phyloP scores from a whole-genome alignment of 2,888 invertebrate genomes.

The Tromatobia lineatoria region DNA sequence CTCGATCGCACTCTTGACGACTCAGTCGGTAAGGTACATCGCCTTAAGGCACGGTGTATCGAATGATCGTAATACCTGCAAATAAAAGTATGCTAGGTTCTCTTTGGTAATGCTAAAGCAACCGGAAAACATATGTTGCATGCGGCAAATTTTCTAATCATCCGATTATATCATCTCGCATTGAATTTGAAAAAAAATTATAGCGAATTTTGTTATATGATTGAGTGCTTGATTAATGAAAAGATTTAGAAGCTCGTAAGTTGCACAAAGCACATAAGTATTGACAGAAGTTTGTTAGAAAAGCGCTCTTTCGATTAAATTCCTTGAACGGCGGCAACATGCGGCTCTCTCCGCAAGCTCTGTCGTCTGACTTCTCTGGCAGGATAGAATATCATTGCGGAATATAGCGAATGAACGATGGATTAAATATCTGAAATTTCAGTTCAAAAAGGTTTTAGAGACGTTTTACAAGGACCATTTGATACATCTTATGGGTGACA shows the following conservation, averaged over 20 bases:
- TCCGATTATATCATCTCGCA: neutral
- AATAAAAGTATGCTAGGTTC: neutral
- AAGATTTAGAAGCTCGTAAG: neutral
- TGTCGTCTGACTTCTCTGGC: constrained; percentile 22
- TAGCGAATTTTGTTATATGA: too few relatives aligned
- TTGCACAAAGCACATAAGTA: neutral
- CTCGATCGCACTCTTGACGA: too few relatives aligned
- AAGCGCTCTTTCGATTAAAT: neutral
- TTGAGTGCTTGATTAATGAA: neutral
- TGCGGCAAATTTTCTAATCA: neutral
- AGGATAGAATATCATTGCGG: constrained; percentile 34
- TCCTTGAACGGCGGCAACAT: constrained; percentile 31
- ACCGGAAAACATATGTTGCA: neutral
- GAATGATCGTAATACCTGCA: neutral
- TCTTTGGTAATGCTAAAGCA: neutral
- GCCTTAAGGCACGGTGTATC: neutral
- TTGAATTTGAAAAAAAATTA: neutral
- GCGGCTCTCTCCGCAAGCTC: constrained; percentile 45
- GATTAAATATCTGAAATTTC: constrained; percentile 10
- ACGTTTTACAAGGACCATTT: constrained; percentile 67
- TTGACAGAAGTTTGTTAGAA: neutral
- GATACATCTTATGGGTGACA: constrained; percentile 65
- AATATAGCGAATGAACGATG: constrained; percentile 31
- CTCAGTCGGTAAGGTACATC: too few relatives aligned
- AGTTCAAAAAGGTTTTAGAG: constrained; percentile 51